phyloP scores from a whole-genome alignment of 2,113 vertebrate species.

The Azemiops feae region DNA sequence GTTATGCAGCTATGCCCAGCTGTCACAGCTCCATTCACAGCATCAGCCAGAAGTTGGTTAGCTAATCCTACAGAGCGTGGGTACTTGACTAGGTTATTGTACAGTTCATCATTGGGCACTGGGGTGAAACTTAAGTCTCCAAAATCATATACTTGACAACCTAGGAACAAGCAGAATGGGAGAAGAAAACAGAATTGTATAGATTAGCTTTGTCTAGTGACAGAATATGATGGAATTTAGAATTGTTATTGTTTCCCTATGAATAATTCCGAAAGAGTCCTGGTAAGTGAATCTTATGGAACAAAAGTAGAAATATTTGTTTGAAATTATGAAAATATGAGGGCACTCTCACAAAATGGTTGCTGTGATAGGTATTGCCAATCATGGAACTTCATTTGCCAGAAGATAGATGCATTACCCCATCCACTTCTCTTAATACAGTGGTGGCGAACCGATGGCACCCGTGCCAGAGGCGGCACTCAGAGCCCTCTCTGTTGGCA shows the following conservation, averaged over 20 bases:
- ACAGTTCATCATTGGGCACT: slow-evolving; percentile 86
- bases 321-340: not conserved
- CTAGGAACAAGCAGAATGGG: slow-evolving; percentile 64
- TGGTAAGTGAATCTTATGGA: not conserved
- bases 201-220: not conserved
- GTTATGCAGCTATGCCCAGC: slow-evolving; percentile 88
- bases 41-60: slow-evolving; percentile 80
- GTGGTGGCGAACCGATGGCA: too few species aligned
- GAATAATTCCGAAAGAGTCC: not conserved
- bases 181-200: slow-evolving; percentile 7
- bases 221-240: not conserved
- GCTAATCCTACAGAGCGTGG: slow-evolving; percentile 90
- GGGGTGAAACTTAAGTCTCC: slow-evolving; percentile 89
- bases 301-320: not conserved
- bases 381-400: not conserved
- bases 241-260: not conserved
- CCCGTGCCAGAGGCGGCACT: too few species aligned
- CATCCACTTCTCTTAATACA: not conserved
- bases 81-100: slow-evolving; percentile 82
- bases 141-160: slow-evolving; percentile 86
- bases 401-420: not conserved
- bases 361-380: not conserved
- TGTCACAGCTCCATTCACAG: slow-evolving; percentile 81
- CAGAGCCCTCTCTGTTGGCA: too few species aligned
- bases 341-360: not conserved